Evolutionary conservation across 2,113 vertebrate species (phyloP), one percentile per base, ranked within the genome.

Genomic region (Chitala chitala): DNA sequence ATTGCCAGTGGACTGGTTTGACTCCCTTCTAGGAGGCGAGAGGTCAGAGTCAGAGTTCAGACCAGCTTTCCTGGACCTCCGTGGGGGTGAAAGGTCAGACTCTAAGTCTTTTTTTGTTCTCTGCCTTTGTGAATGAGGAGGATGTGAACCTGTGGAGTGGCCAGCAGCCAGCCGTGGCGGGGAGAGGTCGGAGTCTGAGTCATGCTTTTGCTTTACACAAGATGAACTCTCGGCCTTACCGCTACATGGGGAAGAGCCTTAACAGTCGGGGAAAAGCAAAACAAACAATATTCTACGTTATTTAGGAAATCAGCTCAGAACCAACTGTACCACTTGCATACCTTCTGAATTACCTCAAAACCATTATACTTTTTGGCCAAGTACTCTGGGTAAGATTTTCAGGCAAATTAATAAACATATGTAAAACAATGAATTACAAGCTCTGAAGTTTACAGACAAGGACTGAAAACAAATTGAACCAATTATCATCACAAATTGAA

Each of bases 61-160:
- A 29, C 76, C 78, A 15, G 50, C 12, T 4, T n/a, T 71, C 5
- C 15, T 73, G 0, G 58, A 65, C 63, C 81, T 88, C 44, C 87
- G 80, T 1, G 84, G 89, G 31, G 91, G 88, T 2, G 82, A 93
- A 1, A 83, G 76, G 77, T 91, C 87, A 0, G 91, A 90, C 66
- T 89, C 87, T 4, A 88, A 90, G 17, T 12, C 56, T 0, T 0
- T 63, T 36, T 0, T 74, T 46, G 20, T 63, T 53, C 61, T 78
- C 78, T 31, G 77, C 7, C 75, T 88, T 48, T 86, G 77, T 0
- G 84, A 86, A 9, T 89, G 87, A 5, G 83, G 93, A 0, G 81
- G 79, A 65, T 86, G 80, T 0, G 87, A 82, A 70, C 87, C 86
- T 1, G 84, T 81, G 5, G 69, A 1, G 0, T 53, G 76, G 9